Evolutionary conservation across 2,888 invertebrate genomes (phyloP).

Genomic region (Andrena fulva): DNA sequence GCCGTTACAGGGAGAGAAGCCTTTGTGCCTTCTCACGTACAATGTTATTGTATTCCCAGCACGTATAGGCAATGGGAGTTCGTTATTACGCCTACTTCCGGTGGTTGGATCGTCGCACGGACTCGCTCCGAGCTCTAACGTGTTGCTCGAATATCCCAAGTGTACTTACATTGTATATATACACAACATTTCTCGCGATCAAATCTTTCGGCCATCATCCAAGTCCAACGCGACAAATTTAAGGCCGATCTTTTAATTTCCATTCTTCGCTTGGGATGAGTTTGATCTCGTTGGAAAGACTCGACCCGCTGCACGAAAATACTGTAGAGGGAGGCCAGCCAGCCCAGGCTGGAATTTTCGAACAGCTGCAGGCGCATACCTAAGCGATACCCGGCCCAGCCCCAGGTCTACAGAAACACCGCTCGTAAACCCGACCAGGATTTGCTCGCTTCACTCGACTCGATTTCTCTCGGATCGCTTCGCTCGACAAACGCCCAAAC

Average conservation of each 20-base stretch:
- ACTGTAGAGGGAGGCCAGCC: slow-evolving; percentile 28
- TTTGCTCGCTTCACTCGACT: slow-evolving; percentile 10
- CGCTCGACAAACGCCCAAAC: slow-evolving; percentile 3
- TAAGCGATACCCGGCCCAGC: slow-evolving; percentile 74
- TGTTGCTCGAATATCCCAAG: slow-evolving; percentile 37
- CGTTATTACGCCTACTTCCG: slow-evolving; percentile 80
- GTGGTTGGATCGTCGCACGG: slow-evolving; percentile 61
- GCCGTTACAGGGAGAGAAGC: slow-evolving; percentile 42
- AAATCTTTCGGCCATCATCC: not conserved
- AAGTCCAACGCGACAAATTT: not conserved
- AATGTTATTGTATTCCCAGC: slow-evolving; percentile 71
- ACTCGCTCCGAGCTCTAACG: slow-evolving; percentile 50
- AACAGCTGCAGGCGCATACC: slow-evolving; percentile 75
- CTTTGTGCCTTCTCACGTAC: slow-evolving; percentile 60
- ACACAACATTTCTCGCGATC: not conserved
- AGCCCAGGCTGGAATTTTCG: slow-evolving; percentile 60
- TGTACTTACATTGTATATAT: too few species aligned
- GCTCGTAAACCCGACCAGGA: slow-evolving; percentile 65
- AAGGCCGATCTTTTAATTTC: too few species aligned
- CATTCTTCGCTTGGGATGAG: too few species aligned
- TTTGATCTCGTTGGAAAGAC: slow-evolving; percentile 17
- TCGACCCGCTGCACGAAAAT: slow-evolving; percentile 44
- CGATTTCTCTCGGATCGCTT: slow-evolving; percentile 12
- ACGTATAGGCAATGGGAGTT: slow-evolving; percentile 74
- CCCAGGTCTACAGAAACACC: slow-evolving; percentile 44